Evolutionary conservation across 2,888 invertebrate species (phyloP), one percentile per base, ranked within the genome.

Genomic region (Athalia circularis): DNA sequence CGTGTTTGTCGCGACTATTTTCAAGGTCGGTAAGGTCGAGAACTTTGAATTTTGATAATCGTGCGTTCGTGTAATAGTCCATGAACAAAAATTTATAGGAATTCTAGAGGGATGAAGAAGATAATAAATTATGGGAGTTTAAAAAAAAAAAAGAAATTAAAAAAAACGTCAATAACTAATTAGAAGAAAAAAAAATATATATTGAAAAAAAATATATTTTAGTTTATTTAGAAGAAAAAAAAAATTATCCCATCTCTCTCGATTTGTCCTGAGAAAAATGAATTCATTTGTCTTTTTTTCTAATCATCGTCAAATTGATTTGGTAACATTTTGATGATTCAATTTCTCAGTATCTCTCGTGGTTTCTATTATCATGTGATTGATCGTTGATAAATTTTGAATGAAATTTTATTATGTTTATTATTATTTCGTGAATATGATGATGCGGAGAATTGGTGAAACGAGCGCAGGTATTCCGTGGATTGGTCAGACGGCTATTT

Each of bases 11-110:
- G 29, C 29, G 29, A 29, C 29, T 29, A 29, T 29, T 29, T 29
- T 29, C 29, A 29, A 29, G 29, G 72, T 72, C 72, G 72, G 72
- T 57, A 72, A 72, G n/a, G 59, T 8, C 59, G 72, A 15, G 45
- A 59, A 8, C 59, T n/a, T 52, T 5, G 13, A 65, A 47, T 11
- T 13, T 45, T 3, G 3, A 29, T 11, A 9, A 8, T 15, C 43
- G 3, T 29, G 5, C 61, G 62, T 43, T 29, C 62, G 62, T 15
- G 15, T 43, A 43, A 61, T 61, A 61, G 29, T 13, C 61, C 3
- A 13, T n/a, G 0, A 13, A 29, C 29, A 7, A 61, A n/a, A 61
- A 61, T 15, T 11, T 15, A 4, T 4, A n/a, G 3, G 3, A 13
- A 6, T 13, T 4, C n/a, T 5, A 57, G 3, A 57, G 11, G 3